Evolutionary conservation across 2,888 invertebrate genomes (phyloP), one percentile per base, ranked within the genome.

Genomic region (Meteorus cinctellus): DNA sequence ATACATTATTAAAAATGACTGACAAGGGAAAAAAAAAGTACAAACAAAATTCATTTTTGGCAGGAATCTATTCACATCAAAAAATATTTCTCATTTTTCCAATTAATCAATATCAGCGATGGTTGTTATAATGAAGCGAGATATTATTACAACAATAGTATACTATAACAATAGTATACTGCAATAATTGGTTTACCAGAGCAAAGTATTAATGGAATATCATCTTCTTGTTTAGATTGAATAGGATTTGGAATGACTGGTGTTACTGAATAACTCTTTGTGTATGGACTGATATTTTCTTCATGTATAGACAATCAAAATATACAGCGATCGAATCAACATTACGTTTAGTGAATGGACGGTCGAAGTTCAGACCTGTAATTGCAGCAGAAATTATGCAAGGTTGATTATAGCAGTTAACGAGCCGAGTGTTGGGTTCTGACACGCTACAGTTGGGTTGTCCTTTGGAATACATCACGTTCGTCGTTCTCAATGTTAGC

Each of bases 391-490:
- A 70, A 70, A 70, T 75, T 75, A 65, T 70, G 66, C 63, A 31
- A 51, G 70, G 63, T 69, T 75, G 51, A 75, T 75, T 75, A 70
- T 70, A 75, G 63, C 63, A 36, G 63, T 70, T 75, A 75, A 75
- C 70, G 65, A 75, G 69, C 34, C 29, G 69, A 68, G 51, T 70
- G 59, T 70, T 70, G 51, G 19, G 36, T 70, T 31, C 51, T 34
- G 24, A 70, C 69, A 70, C 69, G 19, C 19, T 55, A 19, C 10
- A 55, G 59, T 59, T n/a, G 10, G 59, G 31, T 55, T 34, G 59
- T 55, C 51, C 51, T 68, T 51, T 70, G 12, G 48, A 51, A 51
- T 70, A 34, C 48, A 34, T 41, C 29, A 27, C 3, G 45, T 45
- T n/a, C 27, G 34, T 19, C 59, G 29, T 66, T 14, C 5, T 67